Evolutionary conservation across 2,888 invertebrate genomes (phyloP).

Genomic region (Muscina levida): DNA sequence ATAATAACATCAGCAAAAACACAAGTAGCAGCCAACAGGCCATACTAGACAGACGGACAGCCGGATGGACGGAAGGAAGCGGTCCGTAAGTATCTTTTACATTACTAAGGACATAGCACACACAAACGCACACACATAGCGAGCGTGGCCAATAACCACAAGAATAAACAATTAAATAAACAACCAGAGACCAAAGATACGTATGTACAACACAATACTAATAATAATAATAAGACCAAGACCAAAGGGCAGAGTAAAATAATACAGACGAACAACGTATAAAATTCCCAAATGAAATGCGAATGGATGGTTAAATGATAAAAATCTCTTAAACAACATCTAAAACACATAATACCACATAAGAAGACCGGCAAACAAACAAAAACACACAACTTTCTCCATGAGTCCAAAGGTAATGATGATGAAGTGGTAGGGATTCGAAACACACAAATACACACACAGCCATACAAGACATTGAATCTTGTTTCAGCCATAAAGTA

Average conservation of each 20-base stretch:
- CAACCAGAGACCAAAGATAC: constrained; percentile 28
- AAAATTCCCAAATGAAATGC: constrained; percentile 25
- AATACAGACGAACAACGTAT: constrained; percentile 33
- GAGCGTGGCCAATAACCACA: constrained; percentile 40
- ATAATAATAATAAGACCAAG: neutral
- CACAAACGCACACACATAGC: neutral
- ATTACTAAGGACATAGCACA: too few species aligned
- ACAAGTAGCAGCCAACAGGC: neutral
- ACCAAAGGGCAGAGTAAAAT: too few species aligned
- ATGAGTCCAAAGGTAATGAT: neutral
- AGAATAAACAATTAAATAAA: constrained; percentile 59
- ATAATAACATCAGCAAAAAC: neutral
- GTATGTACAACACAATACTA: constrained; percentile 3
- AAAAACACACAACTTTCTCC: neutral
- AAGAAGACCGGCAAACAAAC: constrained; percentile 29
- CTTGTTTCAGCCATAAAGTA: neutral
- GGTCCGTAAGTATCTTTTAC: too few species aligned
- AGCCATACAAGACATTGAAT: neutral
- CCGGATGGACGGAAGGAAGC: too few species aligned
- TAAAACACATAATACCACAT: constrained; percentile 53
- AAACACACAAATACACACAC: neutral
- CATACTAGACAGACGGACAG: too few species aligned
- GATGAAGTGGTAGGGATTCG: neutral
- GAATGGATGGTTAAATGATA: constrained; percentile 29
- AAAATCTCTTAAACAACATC: constrained; percentile 48